These are phyloP conservation scores for Hemicrepidius hirtus DNA, from an alignment of 2,888 invertebrate genomes.

Conservation along the genomic window DNA sequence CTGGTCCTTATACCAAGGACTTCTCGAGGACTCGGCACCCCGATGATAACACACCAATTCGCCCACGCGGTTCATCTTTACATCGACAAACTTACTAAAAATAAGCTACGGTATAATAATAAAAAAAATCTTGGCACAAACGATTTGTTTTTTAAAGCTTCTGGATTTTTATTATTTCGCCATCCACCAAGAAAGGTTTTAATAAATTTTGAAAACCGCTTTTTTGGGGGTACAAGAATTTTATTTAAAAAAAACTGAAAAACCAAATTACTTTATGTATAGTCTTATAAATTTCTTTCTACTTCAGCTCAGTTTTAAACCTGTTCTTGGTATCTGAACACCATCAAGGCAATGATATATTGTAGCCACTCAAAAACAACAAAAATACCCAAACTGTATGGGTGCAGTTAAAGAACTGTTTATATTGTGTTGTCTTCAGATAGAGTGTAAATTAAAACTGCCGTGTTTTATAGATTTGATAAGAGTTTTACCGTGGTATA, in stretches of 20 bases:
- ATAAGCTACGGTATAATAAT: conserved; percentile 10
- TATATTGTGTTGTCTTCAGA: conserved; percentile 59
- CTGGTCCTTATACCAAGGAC: conserved; percentile 63
- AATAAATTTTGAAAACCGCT: no score
- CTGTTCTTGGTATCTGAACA: conserved; percentile 57
- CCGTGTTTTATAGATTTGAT: conserved; percentile 65
- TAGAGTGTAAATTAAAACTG: conserved; percentile 64
- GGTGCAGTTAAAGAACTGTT: conserved; percentile 59
- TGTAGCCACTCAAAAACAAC: conserved; percentile 56
- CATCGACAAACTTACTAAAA: conserved; percentile 22
- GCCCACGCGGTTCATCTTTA: conserved; percentile 53
- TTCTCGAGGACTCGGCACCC: conserved; percentile 53
- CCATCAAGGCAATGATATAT: conserved; percentile 60
- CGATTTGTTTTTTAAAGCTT: no score
- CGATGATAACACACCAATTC: conserved; percentile 56
- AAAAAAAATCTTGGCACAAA: no score
- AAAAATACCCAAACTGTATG: conserved; percentile 59
- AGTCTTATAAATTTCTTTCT: conserved; percentile 29
- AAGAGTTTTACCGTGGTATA: conserved; percentile 60
- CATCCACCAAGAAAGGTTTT: no score
- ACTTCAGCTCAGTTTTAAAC: conserved; percentile 47
- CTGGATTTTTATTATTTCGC: no score
- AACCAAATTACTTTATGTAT: no score
- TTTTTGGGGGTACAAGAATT: no score
- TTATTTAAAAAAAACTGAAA: no score